Evolutionary conservation across 2,888 invertebrate species (phyloP), one percentile per base, ranked within the genome.

Genomic region (Caenorhabditis sulstoni): DNA sequence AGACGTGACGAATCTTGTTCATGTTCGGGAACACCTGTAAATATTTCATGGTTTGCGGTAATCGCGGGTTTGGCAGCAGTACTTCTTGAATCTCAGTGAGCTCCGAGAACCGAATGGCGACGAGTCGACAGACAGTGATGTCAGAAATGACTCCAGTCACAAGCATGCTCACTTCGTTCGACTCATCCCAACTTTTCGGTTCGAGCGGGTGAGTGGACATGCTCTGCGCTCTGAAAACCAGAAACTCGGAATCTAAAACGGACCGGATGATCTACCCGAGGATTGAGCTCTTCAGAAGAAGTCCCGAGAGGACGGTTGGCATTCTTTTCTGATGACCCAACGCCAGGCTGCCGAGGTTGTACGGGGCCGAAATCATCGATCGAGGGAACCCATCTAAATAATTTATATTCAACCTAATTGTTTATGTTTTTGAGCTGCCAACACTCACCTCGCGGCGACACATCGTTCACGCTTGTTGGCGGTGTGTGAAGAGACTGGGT

Each of bases 361-460:
- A 50, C 23, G 73, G 73, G 4, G 64, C 73, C 0, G 73, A 73
- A 4, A 73, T 49, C 14, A 73, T 37, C 4, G 61, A 61, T 5
- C 70, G 61, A 9, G 61, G 61, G 4, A 70, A 52, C 41, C 57
- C 29, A 11, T 23, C 53, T 65, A 53, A 55, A 64, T 16, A 16
- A 37, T 55, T 37, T 12, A 61, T 29, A 2, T 14, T 44, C 3
- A 1, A 20, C 16, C 22, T 23, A 58, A 39, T 20, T 37, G 41
- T 55, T 41, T 37, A 39, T 55, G 39, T 53, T 55, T 55, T 18
- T n/a, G 14, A 7, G 7, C 4, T 29, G 7, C 29, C 29, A 29
- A 29, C 3, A 3, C 47, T 16, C 16, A 18, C 47, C 47, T 20
- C 9, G 20, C 23, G 16, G 7, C 12, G 12, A 8, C 11, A 8